Evolutionary conservation across 1,140 invertebrate species (phyloP), one percentile per base, ranked within the genome.

Genomic region (Centruroides vittatus): DNA sequence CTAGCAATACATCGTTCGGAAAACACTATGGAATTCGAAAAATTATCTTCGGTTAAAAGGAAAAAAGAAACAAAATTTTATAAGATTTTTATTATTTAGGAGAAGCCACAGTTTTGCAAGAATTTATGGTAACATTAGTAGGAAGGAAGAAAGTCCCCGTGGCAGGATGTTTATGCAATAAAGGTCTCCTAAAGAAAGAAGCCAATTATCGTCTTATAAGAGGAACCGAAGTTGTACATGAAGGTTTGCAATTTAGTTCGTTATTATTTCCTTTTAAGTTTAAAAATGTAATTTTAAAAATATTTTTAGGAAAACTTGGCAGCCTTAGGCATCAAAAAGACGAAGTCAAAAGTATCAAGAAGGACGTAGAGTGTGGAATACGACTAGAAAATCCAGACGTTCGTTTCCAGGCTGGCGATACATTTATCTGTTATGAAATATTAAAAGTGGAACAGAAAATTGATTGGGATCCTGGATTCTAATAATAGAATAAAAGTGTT

Each of bases 281-380:
- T 57, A 50, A 8, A 5, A 64, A 35, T 35, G 52, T 48, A 47
- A 63, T 52, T 65, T 67, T 65, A 66, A 23, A 23, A 23, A 23
- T 23, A 64, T 34, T 73, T 71, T 36, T 64, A 88, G 88, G 89
- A 54, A 77, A 78, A 67, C 68, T 93, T 47, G 71, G 75, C 35
- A 91, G 89, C 4, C 84, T 98, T 82, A 83, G 84, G 67, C 90
- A 96, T 74, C 71, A 93, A 7, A 96, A 96, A 73, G 81, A 84
- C 64, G 92, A 96, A 78, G 88, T 93, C 0, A 83, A 85, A 10
- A 78, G 79, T 0, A 85, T 98, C 35, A 89, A 90, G 70, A 83
- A 80, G 55, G 86, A 88, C 70, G 77, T 84, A 23, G 92, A 97
- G 72, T 97, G 93, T 75, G 93, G 93, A 0, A 67, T 98, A 35